Evolutionary conservation across 2,888 invertebrate genomes (phyloP).

Genomic region (Papilio elwesi): DNA sequence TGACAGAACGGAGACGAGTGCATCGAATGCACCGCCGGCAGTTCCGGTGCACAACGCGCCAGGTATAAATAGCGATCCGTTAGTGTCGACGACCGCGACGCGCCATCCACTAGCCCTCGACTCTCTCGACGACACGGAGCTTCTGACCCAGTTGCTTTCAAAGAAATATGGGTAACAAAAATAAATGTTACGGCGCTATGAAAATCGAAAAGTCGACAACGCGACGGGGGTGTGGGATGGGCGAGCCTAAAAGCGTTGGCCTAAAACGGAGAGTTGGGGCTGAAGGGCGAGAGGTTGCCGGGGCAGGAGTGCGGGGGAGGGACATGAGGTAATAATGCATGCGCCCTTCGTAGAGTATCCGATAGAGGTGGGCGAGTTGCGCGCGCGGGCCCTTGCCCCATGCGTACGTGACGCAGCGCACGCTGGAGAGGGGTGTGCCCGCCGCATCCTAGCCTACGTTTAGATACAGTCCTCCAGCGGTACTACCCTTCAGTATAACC

Average conservation of each 20-base stretch:
- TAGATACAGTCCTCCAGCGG: constrained; percentile 66
- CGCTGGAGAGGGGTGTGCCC: constrained; percentile 59
- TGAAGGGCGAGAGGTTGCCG: constrained; percentile 43
- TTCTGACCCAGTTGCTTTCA: constrained; percentile 68
- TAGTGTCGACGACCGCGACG: constrained; percentile 83
- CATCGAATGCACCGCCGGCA: constrained; percentile 80
- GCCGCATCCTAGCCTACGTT: constrained; percentile 59
- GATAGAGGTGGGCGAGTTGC: constrained; percentile 64
- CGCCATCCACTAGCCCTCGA: constrained; percentile 61
- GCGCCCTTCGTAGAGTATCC: constrained; percentile 72
- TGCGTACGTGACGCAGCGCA: constrained; percentile 75
- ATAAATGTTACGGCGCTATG: constrained; percentile 52
- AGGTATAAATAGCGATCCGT: constrained; percentile 84
- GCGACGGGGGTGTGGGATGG: constrained; percentile 55
- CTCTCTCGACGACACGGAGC: constrained; percentile 53
- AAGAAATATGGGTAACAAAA: constrained; percentile 49
- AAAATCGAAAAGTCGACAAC: constrained; percentile 52
- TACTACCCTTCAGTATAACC: background rate
- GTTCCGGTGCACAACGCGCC: constrained; percentile 82
- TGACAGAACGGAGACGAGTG: constrained; percentile 80
- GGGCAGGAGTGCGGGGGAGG: constrained; percentile 58
- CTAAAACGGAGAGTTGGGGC: constrained; percentile 45
- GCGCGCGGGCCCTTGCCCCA: constrained; percentile 69
- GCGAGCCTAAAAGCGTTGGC: constrained; percentile 56
- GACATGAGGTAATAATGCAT: constrained; percentile 72